Evolutionary conservation across 2,113 vertebrate genomes (phyloP), one percentile per base, ranked within the genome.

Genomic region (Tachycineta bicolor): DNA sequence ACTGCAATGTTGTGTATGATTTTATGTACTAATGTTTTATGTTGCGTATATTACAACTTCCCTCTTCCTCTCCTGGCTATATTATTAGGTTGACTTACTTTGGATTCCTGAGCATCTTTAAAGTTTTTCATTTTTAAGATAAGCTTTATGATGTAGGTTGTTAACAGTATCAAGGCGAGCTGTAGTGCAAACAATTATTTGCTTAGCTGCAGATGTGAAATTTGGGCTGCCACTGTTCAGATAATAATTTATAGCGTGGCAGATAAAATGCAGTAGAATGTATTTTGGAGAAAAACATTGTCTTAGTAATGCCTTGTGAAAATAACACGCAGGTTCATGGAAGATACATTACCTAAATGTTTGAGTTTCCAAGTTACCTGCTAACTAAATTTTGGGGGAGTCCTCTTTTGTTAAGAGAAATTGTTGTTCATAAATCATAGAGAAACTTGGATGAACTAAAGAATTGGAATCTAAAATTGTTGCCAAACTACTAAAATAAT

Each of bases 1-100:
- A 74, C 44, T 92, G 64, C 76, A 33, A 1, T 80, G 75, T 94
- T 90, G 69, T 74, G 49, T 93, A 77, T 89, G 44, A 25, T 87
- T 92, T 95, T 90, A 93, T 6, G 22, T 90, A 64, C 64, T 63
- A 60, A 90, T 89, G 86, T 93, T 95, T 87, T 92, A 18, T 87
- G 93, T 97, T 70, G 60, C 26, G 5, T 95, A 83, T 64, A 58
- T 69, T 82, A 12, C 89, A 75, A 94, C 46, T 67, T 93, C 39
- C 46, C 63, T 81, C 33, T 91, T 90, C 37, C 29, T 93, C 43
- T 69, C 39, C 47, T 84, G 80, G 58, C 16, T 60, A 0, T 84
- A 9, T 75, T 77, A 26, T 25, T 86, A 62, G 34, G 14, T 62
- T 92, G 67, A 60, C 31, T 93, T 90, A 47, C 26, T 83, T 85